Evolutionary conservation across 2,797 vertebrate species (phyloP).

Genomic region (Nyctibius grandis): DNA sequence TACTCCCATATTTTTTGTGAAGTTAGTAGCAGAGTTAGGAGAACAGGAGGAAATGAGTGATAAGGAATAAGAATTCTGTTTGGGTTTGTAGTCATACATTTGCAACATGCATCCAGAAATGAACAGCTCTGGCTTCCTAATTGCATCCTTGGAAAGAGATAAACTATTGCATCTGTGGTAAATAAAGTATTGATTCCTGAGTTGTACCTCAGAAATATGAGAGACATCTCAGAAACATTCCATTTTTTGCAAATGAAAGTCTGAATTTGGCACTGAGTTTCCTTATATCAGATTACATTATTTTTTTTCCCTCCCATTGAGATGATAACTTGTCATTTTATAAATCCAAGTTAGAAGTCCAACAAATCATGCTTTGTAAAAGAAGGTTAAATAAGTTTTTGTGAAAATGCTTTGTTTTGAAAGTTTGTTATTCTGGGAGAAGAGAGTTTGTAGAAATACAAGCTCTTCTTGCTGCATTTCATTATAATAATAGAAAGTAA

Average conservation of each 20-base stretch:
- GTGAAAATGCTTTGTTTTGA: slow-evolving; percentile 62
- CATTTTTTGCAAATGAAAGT: slow-evolving; percentile 27
- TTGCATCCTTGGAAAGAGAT: neutral
- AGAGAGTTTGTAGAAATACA: slow-evolving; percentile 21
- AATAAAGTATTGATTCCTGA: slow-evolving; percentile 4
- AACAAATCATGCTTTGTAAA: slow-evolving; percentile 63
- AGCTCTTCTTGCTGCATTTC: slow-evolving; percentile 38
- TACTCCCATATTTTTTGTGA: neutral
- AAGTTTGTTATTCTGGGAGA: slow-evolving; percentile 48
- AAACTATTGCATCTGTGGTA: neutral
- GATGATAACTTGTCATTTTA: slow-evolving; percentile 48
- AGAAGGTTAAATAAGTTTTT: slow-evolving; percentile 67
- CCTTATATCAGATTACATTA: slow-evolving; percentile 3
- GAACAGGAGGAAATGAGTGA: neutral
- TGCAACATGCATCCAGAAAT: neutral
- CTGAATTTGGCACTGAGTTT: slow-evolving; percentile 44
- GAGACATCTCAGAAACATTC: slow-evolving; percentile 24
- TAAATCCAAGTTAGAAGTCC: slow-evolving; percentile 60
- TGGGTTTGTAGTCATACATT: neutral
- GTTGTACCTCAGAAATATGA: neutral
- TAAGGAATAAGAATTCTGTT: neutral
- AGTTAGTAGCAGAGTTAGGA: neutral
- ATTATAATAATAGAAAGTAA: slow-evolving; percentile 8
- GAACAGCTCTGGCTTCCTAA: neutral
- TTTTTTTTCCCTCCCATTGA: neutral